phyloP scores from a whole-genome alignment of 2,113 vertebrate genomes.

The Tauraco erythrolophus region DNA sequence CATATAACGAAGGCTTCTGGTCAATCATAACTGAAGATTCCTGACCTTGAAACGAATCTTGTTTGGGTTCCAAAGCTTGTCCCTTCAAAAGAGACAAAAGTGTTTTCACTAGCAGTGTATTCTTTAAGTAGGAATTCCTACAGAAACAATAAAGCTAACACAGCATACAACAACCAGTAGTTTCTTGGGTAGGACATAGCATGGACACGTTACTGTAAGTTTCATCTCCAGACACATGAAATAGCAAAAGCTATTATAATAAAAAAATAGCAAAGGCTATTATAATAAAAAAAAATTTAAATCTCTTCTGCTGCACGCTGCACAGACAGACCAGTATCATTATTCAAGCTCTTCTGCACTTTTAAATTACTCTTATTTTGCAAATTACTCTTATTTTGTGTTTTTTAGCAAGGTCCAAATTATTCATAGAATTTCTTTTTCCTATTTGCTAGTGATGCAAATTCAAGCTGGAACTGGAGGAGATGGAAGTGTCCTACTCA shows the following conservation, averaged over 20 bases:
- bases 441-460: neutral
- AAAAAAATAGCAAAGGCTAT: neutral
- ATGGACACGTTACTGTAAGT: neutral
- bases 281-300: neutral
- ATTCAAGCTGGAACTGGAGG: neutral
- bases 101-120: neutral
- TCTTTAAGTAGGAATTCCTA: neutral
- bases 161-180: neutral
- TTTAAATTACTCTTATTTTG: neutral
- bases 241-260: neutral
- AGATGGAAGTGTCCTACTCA: neutral
- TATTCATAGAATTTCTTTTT: neutral
- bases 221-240: neutral
- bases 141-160: neutral
- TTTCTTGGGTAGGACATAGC: neutral
- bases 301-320: neutral
- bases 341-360: neutral
- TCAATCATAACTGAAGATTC: slow-evolving; percentile 88
- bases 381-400: neutral
- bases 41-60: slow-evolving; percentile 86
- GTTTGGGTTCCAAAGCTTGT: slow-evolving; percentile 82
- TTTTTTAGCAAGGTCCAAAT: neutral
- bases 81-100: slow-evolving; percentile 77
- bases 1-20: slow-evolving; percentile 88
- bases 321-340: neutral